Percentiles rank a stretch among this genome's conserved stretches.
phyloP scores from a whole-genome alignment of 2,113 vertebrate genomes.

The Bubo bubo region DNA sequence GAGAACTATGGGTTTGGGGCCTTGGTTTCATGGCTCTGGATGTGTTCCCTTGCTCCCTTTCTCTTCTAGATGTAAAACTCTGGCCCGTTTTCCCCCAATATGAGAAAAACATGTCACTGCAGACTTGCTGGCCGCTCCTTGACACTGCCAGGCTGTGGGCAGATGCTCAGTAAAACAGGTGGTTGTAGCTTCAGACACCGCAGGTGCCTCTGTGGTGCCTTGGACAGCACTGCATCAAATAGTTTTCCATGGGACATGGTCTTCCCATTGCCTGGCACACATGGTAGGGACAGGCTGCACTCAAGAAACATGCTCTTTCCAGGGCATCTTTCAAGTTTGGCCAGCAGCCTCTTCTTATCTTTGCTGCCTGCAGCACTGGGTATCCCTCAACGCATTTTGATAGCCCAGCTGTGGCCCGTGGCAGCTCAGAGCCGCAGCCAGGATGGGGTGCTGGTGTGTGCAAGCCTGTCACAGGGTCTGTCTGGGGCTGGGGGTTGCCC shows the following conservation, averaged over 20 bases:
- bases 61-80: background rate
- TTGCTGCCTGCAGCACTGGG: accelerated
- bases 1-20: background rate
- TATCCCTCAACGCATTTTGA: background rate
- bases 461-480: accelerated
- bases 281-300: background rate
- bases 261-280: background rate
- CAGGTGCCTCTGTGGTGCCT: background rate
- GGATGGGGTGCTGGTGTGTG: background rate
- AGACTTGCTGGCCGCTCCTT: background rate
- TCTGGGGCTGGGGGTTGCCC: too few species aligned
- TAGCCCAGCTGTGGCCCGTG: background rate
- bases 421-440: background rate
- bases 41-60: background rate
- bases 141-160: background rate
- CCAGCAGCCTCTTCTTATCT: background rate
- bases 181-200: background rate
- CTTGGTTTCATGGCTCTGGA: background rate
- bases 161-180: accelerated
- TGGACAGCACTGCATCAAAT: too few species aligned
- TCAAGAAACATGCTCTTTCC: background rate
- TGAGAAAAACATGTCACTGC: background rate
- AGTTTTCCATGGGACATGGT: accelerated
- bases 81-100: background rate
- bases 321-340: background rate